Base-by-base conservation (phyloP, 2,888 invertebrate genomes). In the Coenonympha glycerion region DNA sequence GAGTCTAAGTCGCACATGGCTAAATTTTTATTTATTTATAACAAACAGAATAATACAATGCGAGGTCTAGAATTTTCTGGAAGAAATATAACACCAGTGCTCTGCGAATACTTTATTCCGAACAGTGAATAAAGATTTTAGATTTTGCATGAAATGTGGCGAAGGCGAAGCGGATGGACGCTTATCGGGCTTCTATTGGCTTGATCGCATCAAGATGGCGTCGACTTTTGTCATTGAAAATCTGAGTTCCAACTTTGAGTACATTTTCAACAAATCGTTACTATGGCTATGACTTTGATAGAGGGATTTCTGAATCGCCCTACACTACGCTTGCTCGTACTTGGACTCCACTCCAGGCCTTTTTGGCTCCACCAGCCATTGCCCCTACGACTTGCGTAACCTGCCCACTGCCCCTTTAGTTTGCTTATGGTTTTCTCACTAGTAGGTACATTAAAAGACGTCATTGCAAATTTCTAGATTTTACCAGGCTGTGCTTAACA, bases 131-230 rank as follows among this genome's bases (percentile, higher is more conserved):
- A 40, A 45, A 55, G 58, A 52, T 53, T 51, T 58, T 58, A 55
- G 58, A 52, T 53, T 51, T 58, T 58, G 50, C 40, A 55, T 55
- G 50, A 46, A 53, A 55, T 50, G 48, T 51, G 46, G 47, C 49
- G 33, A 24, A 45, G 47, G 50, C 41, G 39, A 44, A 34, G 55
- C 13, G 33, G 33, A 33, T 36, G 26, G 48, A 48, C 55, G 52
- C 53, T 56, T 56, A 48, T 57, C 47, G 47, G 56, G 53, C 40
- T 58, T 60, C 57, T 47, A 53, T 44, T 42, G 46, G 46, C 47
- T 49, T 31, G 51, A 53, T 56, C 53, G 42, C 42, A 47, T 19
- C 22, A 39, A 47, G 47, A 42, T 37, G 33, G 37, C 34, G 9
- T 22, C 21, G 15, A 30, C 30, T 49, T 30, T 18, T 22, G 21